Evolutionary conservation across 2,797 vertebrate genomes (phyloP).

Genomic region (Neoniphon sammara): DNA sequence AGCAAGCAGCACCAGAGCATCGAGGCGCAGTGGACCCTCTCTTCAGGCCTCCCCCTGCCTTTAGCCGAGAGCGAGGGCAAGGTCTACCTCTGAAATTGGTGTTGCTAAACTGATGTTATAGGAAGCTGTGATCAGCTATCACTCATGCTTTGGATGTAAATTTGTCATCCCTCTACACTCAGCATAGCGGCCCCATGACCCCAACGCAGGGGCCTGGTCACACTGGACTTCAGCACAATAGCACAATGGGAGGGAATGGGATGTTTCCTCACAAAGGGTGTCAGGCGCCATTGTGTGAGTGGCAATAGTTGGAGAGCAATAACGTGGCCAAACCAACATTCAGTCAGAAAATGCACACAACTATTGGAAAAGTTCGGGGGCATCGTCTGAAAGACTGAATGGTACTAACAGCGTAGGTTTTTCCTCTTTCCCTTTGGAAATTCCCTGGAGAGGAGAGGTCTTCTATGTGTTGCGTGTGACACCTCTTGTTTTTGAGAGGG

Average conservation of each 20-base stretch:
- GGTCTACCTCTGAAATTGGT: constrained; percentile 91
- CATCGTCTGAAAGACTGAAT: constrained; percentile 9
- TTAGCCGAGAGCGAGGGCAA: constrained; percentile 87
- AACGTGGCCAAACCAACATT: constrained; percentile 5
- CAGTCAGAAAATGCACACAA: not conserved
- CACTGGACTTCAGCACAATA: not conserved
- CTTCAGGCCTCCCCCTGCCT: constrained; percentile 88
- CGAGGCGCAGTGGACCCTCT: constrained; percentile 91
- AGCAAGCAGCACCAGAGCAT: constrained; percentile 84
- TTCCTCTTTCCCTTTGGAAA: constrained; percentile 10
- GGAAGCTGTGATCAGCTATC: constrained; percentile 91
- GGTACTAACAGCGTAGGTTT: constrained; percentile 12
- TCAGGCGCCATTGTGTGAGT: constrained; percentile 1
- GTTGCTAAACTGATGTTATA: constrained; percentile 90
- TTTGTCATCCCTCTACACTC: constrained; percentile 92
- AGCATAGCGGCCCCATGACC: constrained; percentile 72
- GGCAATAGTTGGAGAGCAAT: constrained; percentile 10
- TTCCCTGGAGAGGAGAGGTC: constrained; percentile 8
- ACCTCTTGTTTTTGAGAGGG: constrained; percentile 60
- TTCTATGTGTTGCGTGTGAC: constrained; percentile 57
- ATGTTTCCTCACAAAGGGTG: not conserved
- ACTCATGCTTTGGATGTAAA: constrained; percentile 93
- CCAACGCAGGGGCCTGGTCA: not conserved
- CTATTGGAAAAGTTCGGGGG: not conserved
- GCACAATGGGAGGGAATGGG: constrained; percentile 2